Conservation (phyloP, 2,113 vertebrate genomes). For the Tachycineta bicolor region DNA sequence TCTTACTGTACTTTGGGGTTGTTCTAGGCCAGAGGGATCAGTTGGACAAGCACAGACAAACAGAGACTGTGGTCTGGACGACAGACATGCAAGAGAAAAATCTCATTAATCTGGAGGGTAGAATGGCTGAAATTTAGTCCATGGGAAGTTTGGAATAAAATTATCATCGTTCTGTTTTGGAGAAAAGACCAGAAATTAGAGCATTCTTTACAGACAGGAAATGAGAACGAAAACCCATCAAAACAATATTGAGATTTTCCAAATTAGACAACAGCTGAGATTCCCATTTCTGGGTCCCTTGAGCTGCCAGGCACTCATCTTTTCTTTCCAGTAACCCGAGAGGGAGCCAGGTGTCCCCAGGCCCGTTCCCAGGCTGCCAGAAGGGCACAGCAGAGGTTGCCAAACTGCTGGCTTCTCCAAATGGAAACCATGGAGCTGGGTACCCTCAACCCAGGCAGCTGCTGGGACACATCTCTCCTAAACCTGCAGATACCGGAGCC, state of each 20-base stretch:
- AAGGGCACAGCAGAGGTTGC: not conserved
- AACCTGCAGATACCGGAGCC: not conserved
- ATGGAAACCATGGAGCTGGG: slow-evolving; percentile 16
- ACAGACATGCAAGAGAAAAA: not conserved
- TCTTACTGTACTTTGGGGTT: not conserved
- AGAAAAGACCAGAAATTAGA: not conserved
- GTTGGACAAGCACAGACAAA: not conserved
- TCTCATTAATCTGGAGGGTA: not conserved
- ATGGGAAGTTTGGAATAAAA: not conserved
- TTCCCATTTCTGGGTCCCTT: not conserved
- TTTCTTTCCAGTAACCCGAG: not conserved
- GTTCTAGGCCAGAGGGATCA: not conserved
- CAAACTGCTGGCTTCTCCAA: not conserved
- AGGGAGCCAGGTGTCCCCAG: not conserved
- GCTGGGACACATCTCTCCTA: not conserved
- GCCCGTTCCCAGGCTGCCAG: not conserved
- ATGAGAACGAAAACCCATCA: not conserved
- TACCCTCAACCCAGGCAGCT: not conserved
- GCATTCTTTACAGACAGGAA: not conserved
- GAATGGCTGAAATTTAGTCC: not conserved
- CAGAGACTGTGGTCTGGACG: not conserved
- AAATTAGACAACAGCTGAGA: not conserved
- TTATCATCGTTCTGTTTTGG: not conserved
- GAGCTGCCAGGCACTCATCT: not conserved
- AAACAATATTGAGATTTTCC: slow-evolving; percentile 9